phyloP scores from a whole-genome alignment of 2,113 vertebrate species.

The Balaenoptera acutorostrata region DNA sequence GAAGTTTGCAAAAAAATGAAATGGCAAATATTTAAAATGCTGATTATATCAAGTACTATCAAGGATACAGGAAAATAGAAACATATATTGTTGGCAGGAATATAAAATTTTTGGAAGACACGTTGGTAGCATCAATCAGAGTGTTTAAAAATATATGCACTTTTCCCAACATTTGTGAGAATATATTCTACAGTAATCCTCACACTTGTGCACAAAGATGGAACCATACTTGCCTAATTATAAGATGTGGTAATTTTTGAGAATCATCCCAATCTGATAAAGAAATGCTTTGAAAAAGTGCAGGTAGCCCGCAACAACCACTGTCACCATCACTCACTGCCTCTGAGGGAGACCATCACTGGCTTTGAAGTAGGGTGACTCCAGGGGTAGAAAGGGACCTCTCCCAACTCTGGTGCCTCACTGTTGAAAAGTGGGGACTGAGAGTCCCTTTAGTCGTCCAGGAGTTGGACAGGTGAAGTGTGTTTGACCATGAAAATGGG shows the following conservation, averaged over 20 bases:
- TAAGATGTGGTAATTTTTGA: background rate
- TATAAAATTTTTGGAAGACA: background rate
- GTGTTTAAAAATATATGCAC: background rate
- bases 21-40: background rate
- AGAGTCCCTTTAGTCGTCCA: background rate
- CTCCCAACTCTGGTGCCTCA: background rate
- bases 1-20: background rate
- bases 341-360: background rate
- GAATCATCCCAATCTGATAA: background rate
- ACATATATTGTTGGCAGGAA: background rate
- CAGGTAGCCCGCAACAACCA: background rate
- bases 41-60: background rate
- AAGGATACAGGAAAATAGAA: background rate
- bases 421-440: background rate
- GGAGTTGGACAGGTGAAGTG: background rate
- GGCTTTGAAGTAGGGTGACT: background rate
- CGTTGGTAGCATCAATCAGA: background rate
- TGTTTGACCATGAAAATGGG: background rate
- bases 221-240: background rate
- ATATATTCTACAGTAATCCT: background rate
- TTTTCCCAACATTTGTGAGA: background rate
- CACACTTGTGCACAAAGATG: background rate
- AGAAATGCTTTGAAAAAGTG: background rate
- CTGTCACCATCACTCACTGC: background rate
- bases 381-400: background rate